These are phyloP conservation scores for Rhyacophila brunnea DNA, from an alignment of 1,140 invertebrate species.

Conservation along the genomic window DNA sequence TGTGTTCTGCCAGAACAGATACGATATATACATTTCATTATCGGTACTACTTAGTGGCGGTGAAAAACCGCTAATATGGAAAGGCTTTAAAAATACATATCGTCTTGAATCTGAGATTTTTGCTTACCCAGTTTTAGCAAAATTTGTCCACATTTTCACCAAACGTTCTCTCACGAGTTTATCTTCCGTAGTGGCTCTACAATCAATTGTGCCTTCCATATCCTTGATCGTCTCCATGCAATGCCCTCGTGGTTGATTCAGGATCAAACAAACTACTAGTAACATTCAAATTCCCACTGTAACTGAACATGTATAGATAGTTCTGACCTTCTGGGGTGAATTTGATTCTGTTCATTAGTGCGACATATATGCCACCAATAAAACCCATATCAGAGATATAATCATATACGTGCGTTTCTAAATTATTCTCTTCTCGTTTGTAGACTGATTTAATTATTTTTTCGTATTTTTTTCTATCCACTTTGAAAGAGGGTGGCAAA, in stretches of 20 bases:
- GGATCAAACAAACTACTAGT: constrained; percentile 42
- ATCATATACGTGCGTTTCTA: constrained; percentile 42
- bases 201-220: constrained; percentile 43
- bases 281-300: constrained; percentile 48
- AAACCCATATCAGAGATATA: constrained; percentile 48
- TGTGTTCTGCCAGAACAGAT: no score
- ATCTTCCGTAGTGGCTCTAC: constrained; percentile 41
- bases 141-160: constrained; percentile 53
- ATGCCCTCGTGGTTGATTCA: constrained; percentile 43
- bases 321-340: constrained; percentile 13
- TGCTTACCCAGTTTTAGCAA: constrained; percentile 54
- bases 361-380: constrained; percentile 42
- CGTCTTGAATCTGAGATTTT: no score
- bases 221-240: constrained; percentile 47
- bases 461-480: constrained; percentile 5
- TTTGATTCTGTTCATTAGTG: constrained; percentile 40
- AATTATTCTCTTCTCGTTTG: constrained; percentile 19
- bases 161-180: constrained; percentile 43
- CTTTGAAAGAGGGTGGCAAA: neutral
- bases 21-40: no score
- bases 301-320: constrained; percentile 49
- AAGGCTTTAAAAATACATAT: no score
- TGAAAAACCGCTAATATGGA: no score
- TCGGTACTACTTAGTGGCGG: no score
- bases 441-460: constrained; percentile 6